Percentiles rank a stretch among this genome's conserved stretches.
phyloP scores from a whole-genome alignment of 1,140 invertebrate genomes.

The Meloidogyne exigua region DNA sequence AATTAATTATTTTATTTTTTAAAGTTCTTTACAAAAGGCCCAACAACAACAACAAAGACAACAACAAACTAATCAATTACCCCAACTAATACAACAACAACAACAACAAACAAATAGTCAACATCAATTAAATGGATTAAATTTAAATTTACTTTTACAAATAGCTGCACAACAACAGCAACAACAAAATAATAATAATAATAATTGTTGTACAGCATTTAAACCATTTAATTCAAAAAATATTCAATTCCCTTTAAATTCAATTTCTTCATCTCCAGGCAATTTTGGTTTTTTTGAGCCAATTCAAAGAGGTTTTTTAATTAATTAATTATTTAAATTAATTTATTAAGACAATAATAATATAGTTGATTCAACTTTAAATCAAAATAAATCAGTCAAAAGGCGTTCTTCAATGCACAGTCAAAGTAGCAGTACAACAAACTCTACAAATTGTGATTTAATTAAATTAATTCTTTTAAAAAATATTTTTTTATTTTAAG shows the following conservation, averaged over 20 bases:
- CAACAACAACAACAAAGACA: not conserved
- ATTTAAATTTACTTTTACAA: not conserved
- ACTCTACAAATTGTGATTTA: not conserved
- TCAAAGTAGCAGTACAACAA: not conserved
- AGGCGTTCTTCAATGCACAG: not conserved
- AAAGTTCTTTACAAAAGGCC: not conserved
- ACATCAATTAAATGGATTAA: not conserved
- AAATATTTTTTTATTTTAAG: not conserved
- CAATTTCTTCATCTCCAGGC: not conserved
- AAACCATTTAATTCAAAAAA: not conserved
- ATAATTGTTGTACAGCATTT: not conserved
- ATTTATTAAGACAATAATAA: too few species aligned
- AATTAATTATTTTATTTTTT: too few species aligned
- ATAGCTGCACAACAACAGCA: not conserved
- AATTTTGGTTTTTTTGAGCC: not conserved
- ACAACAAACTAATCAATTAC: not conserved
- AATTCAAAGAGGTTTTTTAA: not conserved
- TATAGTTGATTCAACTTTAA: not conserved
- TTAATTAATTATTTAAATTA: not conserved
- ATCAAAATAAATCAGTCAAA: not conserved
- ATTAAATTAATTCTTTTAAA: not conserved
- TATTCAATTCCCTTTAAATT: not conserved
- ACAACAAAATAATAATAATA: slow-evolving; percentile 1
- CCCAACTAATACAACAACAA: not conserved
- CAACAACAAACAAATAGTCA: not conserved